phyloP scores from a whole-genome alignment of 1,140 invertebrate species.

The Coelopa frigida region DNA sequence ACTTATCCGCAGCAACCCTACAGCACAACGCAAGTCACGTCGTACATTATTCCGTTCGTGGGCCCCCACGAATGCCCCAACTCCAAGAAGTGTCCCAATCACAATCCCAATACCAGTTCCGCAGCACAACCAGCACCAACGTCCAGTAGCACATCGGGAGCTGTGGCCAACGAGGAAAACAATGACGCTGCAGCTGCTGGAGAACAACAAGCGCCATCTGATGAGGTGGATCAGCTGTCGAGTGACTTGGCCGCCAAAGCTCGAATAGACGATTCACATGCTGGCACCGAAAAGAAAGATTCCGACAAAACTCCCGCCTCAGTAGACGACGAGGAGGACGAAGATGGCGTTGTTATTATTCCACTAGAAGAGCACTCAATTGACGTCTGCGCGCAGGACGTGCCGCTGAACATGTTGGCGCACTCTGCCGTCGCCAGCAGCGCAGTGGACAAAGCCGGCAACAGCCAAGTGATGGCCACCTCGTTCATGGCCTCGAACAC shows the following conservation, averaged over 20 bases:
- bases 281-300: no score
- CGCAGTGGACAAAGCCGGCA: conserved; percentile 49
- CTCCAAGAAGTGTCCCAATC: conserved; percentile 41
- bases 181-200: background rate
- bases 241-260: no score
- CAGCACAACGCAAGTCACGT: conserved; percentile 38
- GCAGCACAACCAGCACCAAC: no score
- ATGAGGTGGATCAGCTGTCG: no score
- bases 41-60: conserved; percentile 43
- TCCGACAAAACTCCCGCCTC: no score
- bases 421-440: conserved; percentile 11
- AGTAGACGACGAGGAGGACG: no score
- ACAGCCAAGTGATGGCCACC: conserved; percentile 34
- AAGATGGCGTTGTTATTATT: no score
- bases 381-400: conserved; percentile 25
- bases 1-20: conserved; percentile 21
- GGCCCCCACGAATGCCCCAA: conserved; percentile 44
- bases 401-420: conserved; percentile 32
- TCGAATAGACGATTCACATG: no score
- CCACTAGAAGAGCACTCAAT: no score
- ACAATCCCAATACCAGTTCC: conserved; percentile 5
- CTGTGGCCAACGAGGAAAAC: no score
- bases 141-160: no score
- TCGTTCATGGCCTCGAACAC: conserved; percentile 48
- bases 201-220: background rate